These are phyloP conservation scores for Propithecus deckenii DNA, from an alignment of 2,797 vertebrate species.

Conservation along the genomic window DNA sequence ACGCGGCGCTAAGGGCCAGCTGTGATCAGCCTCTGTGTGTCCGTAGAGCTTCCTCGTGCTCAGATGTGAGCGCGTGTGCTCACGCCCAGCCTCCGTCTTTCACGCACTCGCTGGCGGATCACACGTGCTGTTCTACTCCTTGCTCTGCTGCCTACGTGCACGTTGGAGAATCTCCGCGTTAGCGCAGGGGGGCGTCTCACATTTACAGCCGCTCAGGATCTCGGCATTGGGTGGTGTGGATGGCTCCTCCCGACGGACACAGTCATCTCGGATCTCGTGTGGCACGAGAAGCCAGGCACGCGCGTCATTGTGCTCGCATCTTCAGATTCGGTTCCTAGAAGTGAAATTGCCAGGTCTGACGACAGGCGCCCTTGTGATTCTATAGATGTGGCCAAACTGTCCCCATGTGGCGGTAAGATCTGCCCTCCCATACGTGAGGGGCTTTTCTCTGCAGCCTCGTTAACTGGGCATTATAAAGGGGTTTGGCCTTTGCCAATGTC, in stretches of 20 bases:
- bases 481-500: neutral
- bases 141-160: neutral
- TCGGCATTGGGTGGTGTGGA: no score
- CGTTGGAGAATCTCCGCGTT: neutral
- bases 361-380: neutral
- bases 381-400: neutral
- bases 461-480: neutral
- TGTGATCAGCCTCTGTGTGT: no score
- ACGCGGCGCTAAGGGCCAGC: neutral
- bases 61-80: accelerated
- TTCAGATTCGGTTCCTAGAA: neutral
- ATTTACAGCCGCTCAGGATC: neutral
- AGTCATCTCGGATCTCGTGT: neutral
- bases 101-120: accelerated
- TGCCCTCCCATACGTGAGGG: no score
- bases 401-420: neutral
- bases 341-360: neutral
- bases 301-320: neutral
- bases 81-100: neutral
- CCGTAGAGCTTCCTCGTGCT: neutral
- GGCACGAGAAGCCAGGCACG: no score
- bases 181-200: accelerated
- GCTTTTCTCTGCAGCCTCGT: neutral
- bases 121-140: accelerated
- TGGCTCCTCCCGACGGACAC: no score